phyloP scores from a whole-genome alignment of 2,797 vertebrate species.

The Ctenopoma kingsleyae region DNA sequence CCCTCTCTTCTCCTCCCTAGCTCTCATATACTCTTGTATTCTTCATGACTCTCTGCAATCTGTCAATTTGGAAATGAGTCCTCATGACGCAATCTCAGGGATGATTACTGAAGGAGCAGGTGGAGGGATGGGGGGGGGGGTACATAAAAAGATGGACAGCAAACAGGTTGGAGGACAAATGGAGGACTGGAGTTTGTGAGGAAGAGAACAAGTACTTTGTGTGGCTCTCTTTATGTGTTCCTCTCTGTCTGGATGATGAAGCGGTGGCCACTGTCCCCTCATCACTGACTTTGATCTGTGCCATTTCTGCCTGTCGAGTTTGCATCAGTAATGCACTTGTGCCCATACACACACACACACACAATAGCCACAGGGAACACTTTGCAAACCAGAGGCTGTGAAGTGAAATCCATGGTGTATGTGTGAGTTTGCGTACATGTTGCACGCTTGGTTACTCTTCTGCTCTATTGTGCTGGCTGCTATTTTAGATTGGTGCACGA shows the following conservation, averaged over 20 bases:
- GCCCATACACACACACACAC: slow-evolving; percentile 40
- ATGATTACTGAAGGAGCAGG: slow-evolving; percentile 39
- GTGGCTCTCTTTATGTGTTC: slow-evolving; percentile 6
- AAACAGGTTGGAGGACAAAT: slow-evolving; percentile 42
- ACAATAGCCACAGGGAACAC: slow-evolving; percentile 53
- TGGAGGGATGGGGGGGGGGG: not conserved
- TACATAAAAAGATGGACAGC: slow-evolving; percentile 1
- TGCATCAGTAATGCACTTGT: slow-evolving; percentile 79
- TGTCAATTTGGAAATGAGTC: slow-evolving; percentile 77
- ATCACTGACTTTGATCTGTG: slow-evolving; percentile 77
- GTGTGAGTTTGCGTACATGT: slow-evolving; percentile 35
- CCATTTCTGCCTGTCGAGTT: slow-evolving; percentile 53
- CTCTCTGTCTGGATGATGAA: slow-evolving; percentile 22
- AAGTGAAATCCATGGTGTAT: slow-evolving; percentile 57
- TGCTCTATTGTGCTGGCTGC: slow-evolving; percentile 59
- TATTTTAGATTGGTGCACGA: slow-evolving; percentile 64
- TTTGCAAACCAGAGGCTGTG: slow-evolving; percentile 56
- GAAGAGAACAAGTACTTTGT: slow-evolving; percentile 7
- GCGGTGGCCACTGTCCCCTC: slow-evolving; percentile 52
- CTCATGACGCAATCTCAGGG: slow-evolving; percentile 55
- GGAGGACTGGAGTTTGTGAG: slow-evolving; percentile 29
- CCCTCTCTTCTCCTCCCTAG: slow-evolving; percentile 4
- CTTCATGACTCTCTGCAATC: slow-evolving; percentile 75
- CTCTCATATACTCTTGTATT: slow-evolving; percentile 59
- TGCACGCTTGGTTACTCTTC: slow-evolving; percentile 52